A percentile compares a stretch with the other conserved stretches of the same genome.
Conservation (phyloP, 2,888 invertebrate species). For the Atrina japonica region DNA sequence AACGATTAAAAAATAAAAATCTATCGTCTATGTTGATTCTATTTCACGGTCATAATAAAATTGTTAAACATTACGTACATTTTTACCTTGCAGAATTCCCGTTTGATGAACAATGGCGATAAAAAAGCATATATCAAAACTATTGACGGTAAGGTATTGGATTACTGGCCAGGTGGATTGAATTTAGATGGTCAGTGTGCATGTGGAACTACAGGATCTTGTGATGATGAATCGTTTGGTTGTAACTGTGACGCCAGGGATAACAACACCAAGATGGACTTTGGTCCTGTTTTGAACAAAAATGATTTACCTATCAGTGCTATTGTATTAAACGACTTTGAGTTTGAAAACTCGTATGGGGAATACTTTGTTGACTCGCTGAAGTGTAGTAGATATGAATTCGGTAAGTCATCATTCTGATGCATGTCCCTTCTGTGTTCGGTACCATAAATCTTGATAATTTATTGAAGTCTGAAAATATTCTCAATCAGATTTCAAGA, state of each 20-base stretch:
- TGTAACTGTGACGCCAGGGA: slow-evolving; percentile 75
- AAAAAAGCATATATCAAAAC: slow-evolving; percentile 38
- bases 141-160: slow-evolving; percentile 33
- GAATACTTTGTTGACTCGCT: slow-evolving; percentile 59
- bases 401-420: slow-evolving; percentile 59
- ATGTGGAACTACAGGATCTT: slow-evolving; percentile 65
- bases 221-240: slow-evolving; percentile 44
- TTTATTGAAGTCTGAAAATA: no score
- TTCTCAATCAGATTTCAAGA: no score
- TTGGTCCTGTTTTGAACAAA: slow-evolving; percentile 65
- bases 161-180: slow-evolving; percentile 62
- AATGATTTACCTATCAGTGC: slow-evolving; percentile 62
- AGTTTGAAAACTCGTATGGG: slow-evolving; percentile 29
- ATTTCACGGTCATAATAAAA: no score
- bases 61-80: no score
- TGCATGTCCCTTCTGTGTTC: no score
- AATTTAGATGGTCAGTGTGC: slow-evolving; percentile 57
- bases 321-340: slow-evolving; percentile 54
- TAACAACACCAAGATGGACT: slow-evolving; percentile 60
- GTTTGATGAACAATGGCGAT: slow-evolving; percentile 49
- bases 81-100: slow-evolving; percentile 47
- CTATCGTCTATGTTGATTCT: no score
- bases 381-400: slow-evolving; percentile 63
- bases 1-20: no score
- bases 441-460: no score